phyloP scores from a whole-genome alignment of 2,888 invertebrate genomes.

The Ectemnius cavifrons region DNA sequence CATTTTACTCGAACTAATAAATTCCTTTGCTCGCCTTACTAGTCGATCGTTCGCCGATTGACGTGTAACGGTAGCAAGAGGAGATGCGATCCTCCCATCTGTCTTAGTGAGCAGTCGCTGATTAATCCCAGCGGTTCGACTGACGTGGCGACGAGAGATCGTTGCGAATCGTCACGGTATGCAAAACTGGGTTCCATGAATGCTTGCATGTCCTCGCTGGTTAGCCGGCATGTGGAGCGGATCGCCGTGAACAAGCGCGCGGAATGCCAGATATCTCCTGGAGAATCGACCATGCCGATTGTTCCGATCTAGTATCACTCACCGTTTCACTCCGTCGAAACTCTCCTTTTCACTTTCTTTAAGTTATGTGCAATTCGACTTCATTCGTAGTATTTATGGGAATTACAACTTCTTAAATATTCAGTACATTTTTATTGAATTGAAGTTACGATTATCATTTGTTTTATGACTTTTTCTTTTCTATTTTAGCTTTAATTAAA shows the following conservation, averaged over 20 bases:
- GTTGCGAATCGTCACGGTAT: constrained; percentile 41
- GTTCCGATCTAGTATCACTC: not conserved
- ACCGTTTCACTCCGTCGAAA: too few species aligned
- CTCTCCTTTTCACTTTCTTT: too few species aligned
- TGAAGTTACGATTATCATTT: too few species aligned
- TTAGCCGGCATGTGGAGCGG: constrained; percentile 51
- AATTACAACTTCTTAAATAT: too few species aligned
- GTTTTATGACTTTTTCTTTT: too few species aligned
- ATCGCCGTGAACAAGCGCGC: constrained; percentile 45
- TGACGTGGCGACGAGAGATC: constrained; percentile 29
- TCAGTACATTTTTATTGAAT: too few species aligned
- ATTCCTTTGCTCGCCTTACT: constrained; percentile 21
- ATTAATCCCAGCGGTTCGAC: not conserved
- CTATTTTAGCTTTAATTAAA: too few species aligned
- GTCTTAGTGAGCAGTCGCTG: not conserved
- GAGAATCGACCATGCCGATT: constrained; percentile 1
- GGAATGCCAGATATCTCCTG: constrained; percentile 54
- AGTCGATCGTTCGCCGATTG: constrained; percentile 21
- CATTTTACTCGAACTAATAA: constrained; percentile 35
- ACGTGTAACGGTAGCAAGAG: constrained; percentile 37
- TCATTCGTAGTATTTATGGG: too few species aligned
- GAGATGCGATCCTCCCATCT: too few species aligned
- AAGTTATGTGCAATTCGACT: too few species aligned
- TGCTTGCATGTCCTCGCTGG: constrained; percentile 37
- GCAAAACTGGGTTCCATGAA: constrained; percentile 60